A percentile compares a stretch with the other conserved stretches of the same genome.
These are phyloP conservation scores for Dinothrombium tinctorium DNA, from an alignment of 1,140 invertebrate genomes.

Conservation along the genomic window DNA sequence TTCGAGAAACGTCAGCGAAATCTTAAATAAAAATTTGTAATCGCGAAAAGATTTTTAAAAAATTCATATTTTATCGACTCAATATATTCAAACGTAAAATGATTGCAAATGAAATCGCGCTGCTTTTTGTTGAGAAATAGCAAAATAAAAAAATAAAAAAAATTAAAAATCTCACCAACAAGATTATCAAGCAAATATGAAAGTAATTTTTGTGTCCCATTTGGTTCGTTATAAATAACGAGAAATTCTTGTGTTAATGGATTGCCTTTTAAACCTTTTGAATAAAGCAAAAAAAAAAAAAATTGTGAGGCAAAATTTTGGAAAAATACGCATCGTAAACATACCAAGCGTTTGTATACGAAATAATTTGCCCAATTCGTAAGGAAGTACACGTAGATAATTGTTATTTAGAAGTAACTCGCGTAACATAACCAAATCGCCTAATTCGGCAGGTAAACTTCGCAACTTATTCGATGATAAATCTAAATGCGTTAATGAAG, in stretches of 20 bases:
- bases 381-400: constrained; percentile 69
- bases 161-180: constrained; percentile 62
- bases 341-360: constrained; percentile 48
- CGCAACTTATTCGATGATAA: constrained; percentile 79
- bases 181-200: constrained; percentile 81
- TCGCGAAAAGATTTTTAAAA: too few species aligned
- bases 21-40: too few species aligned
- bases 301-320: background rate
- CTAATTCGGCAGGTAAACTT: constrained; percentile 76
- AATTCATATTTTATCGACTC: too few species aligned
- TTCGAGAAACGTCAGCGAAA: too few species aligned
- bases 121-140: too few species aligned
- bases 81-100: too few species aligned
- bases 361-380: constrained; percentile 91
- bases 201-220: constrained; percentile 76
- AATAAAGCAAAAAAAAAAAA: background rate
- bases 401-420: constrained; percentile 87
- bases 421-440: constrained; percentile 74
- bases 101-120: too few species aligned
- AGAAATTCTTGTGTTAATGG: constrained; percentile 76
- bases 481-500: constrained; percentile 63
- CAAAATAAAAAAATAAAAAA: too few species aligned
- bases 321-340: constrained; percentile 3
- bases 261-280: constrained; percentile 65
- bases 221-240: constrained; percentile 66